Percentiles rank a stretch among this genome's conserved stretches.
These are phyloP conservation scores for Malurus splendens DNA, from an alignment of 2,797 vertebrate genomes.

Conservation along the genomic window DNA sequence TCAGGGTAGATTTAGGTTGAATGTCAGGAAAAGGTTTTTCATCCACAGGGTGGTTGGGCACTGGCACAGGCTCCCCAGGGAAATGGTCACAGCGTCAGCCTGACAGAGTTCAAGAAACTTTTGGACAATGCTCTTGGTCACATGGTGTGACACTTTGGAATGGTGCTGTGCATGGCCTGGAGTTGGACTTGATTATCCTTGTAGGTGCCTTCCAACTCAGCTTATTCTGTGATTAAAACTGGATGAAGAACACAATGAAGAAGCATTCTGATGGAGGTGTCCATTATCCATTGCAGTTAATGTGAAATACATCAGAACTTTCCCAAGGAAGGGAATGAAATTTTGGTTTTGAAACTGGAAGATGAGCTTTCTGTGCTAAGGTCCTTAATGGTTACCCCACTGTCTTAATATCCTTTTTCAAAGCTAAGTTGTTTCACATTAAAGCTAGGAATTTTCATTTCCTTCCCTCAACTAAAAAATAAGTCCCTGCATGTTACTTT, in stretches of 20 bases:
- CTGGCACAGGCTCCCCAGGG: background rate
- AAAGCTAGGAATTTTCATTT: background rate
- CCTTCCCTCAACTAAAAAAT: background rate
- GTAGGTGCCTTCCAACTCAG: background rate
- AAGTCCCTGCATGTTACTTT: background rate
- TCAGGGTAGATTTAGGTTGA: background rate
- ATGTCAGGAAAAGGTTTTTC: background rate
- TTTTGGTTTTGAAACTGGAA: background rate
- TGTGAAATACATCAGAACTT: background rate
- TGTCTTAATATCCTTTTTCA: background rate
- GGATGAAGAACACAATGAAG: background rate
- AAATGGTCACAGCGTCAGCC: background rate
- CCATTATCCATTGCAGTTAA: background rate
- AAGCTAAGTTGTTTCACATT: background rate
- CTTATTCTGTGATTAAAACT: background rate
- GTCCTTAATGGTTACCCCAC: background rate
- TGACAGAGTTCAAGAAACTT: too few relatives aligned
- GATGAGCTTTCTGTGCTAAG: background rate
- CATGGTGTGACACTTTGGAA: background rate
- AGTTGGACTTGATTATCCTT: background rate
- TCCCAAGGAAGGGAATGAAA: background rate
- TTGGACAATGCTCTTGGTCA: background rate
- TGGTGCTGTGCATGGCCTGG: background rate
- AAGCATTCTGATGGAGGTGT: background rate
- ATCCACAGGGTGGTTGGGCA: too few relatives aligned